A percentile compares a stretch with the other conserved stretches of the same genome.
Conservation (phyloP, 1,140 invertebrate genomes). For the Microvelia longipes region DNA sequence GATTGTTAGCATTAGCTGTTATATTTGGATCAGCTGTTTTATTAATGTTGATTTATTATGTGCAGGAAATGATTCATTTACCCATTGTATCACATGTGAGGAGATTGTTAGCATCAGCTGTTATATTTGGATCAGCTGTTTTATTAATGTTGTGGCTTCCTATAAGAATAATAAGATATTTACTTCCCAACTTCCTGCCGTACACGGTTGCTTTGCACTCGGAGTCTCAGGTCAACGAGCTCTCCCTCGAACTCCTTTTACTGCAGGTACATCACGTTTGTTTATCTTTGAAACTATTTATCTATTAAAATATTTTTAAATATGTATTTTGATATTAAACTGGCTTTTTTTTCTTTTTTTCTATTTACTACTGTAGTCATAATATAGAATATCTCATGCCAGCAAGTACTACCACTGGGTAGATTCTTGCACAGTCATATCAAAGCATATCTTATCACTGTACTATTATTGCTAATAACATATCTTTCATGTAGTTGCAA, state of each 20-base stretch:
- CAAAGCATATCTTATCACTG: neutral
- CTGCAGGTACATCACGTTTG: constrained; percentile 48
- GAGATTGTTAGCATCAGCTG: constrained; percentile 76
- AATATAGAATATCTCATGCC: too few relatives aligned
- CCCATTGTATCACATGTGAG: constrained; percentile 81
- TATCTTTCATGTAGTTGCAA: too few relatives aligned
- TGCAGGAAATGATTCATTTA: constrained; percentile 86
- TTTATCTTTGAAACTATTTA: constrained; percentile 1
- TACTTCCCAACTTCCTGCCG: constrained; percentile 77
- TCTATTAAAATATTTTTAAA: neutral
- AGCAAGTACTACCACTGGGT: too few relatives aligned
- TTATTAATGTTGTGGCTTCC: constrained; percentile 93
- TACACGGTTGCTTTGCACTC: constrained; percentile 72
- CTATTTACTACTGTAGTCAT: too few relatives aligned
- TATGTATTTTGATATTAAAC: neutral
- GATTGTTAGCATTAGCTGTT: constrained; percentile 80
- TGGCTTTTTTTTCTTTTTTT: too few relatives aligned
- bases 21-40: constrained; percentile 50
- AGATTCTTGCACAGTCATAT: neutral
- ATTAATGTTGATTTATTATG: constrained; percentile 12
- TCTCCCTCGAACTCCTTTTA: constrained; percentile 82
- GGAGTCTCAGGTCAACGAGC: constrained; percentile 71
- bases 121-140: constrained; percentile 91
- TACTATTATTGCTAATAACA: too few relatives aligned
- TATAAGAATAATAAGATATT: constrained; percentile 65